Evolutionary conservation across 2,888 invertebrate species (phyloP).

Genomic region (Eupithecia abbreviata): DNA sequence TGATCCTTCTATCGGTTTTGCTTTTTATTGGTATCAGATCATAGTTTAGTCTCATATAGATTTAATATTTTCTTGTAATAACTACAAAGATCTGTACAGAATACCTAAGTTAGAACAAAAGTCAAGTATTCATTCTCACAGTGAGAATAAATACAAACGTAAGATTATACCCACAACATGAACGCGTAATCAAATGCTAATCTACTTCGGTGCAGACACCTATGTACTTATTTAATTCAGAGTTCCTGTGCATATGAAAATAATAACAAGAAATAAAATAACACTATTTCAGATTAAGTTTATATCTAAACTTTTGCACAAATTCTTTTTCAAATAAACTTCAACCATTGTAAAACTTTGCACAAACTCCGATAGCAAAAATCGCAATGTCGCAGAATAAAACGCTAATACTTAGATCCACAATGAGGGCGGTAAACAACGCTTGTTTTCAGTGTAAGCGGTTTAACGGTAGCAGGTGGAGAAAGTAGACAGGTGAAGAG

Average conservation of each 20-base stretch:
- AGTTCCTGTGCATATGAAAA: not conserved
- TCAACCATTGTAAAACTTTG: not conserved
- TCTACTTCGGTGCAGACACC: not conserved
- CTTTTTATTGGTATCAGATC: not conserved
- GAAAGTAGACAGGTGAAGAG: slow-evolving; percentile 66
- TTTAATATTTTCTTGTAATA: not conserved
- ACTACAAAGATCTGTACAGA: not conserved
- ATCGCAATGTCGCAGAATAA: slow-evolving; percentile 29
- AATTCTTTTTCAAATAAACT: not conserved
- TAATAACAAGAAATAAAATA: not conserved
- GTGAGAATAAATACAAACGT: too few relatives aligned
- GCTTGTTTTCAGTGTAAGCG: slow-evolving; percentile 66
- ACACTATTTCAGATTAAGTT: not conserved
- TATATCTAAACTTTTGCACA: not conserved
- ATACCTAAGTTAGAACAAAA: not conserved
- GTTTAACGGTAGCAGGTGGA: slow-evolving; percentile 58
- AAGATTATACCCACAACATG: not conserved
- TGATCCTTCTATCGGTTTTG: not conserved
- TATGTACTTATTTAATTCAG: not conserved
- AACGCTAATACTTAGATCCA: slow-evolving; percentile 29
- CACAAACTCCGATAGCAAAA: slow-evolving; percentile 13
- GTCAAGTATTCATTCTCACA: too few relatives aligned
- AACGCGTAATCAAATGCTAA: not conserved
- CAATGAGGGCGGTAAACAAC: slow-evolving; percentile 53
- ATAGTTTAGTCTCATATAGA: not conserved